These are phyloP conservation scores for Bos javanicus DNA, from an alignment of 2,113 vertebrate genomes.

Conservation along the genomic window DNA sequence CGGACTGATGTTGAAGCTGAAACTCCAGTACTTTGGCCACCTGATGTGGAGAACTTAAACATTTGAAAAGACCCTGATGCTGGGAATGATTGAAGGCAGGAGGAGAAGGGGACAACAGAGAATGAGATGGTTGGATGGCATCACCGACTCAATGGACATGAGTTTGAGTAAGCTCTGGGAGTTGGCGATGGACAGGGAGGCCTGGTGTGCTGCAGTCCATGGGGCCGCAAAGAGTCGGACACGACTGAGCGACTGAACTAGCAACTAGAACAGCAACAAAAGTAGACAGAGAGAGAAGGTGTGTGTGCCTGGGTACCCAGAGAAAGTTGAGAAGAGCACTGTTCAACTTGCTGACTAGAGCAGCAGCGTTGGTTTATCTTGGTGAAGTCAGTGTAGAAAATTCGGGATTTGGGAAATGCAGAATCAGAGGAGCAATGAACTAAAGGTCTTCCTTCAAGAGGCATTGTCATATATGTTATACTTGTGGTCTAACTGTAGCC, in stretches of 20 bases:
- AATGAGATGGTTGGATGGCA: not conserved
- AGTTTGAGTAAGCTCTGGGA: not conserved
- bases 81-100: not conserved
- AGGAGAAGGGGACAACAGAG: accelerated
- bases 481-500: not conserved
- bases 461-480: not conserved
- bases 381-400: not conserved
- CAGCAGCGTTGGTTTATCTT: not conserved
- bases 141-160: not conserved
- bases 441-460: not conserved
- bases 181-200: not conserved
- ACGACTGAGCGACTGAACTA: accelerated
- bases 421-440: not conserved
- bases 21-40: not conserved
- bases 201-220: not conserved
- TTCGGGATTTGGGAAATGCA: not conserved
- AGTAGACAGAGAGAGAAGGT: not conserved
- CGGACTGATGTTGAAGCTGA: not conserved
- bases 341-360: not conserved
- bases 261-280: not conserved
- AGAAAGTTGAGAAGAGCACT: not conserved
- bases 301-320: accelerated
- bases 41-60: not conserved
- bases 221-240: accelerated
- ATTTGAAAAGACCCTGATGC: not conserved